Conservation (phyloP, 2,797 vertebrate genomes). For the Gymnothorax reevesii region DNA sequence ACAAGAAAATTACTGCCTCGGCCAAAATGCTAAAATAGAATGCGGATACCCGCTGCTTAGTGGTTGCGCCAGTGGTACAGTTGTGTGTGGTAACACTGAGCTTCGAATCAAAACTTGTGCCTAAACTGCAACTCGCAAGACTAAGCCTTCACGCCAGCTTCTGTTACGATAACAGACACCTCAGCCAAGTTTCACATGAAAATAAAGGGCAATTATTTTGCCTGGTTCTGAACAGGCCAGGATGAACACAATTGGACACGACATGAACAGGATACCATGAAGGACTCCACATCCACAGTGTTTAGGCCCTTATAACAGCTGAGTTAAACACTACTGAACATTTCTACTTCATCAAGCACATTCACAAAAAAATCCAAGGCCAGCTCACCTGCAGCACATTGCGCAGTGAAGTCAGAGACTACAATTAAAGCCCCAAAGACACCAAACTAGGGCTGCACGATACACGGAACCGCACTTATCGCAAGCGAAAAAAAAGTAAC, state of each 20-base stretch:
- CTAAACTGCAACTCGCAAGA: not conserved
- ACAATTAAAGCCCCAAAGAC: not conserved
- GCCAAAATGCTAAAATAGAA: not conserved
- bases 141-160: not conserved
- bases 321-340: not conserved
- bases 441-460: too few species aligned
- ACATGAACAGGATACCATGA: not conserved
- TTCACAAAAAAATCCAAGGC: not conserved
- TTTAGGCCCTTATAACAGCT: not conserved
- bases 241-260: not conserved
- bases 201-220: not conserved
- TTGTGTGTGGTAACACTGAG: not conserved
- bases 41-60: not conserved
- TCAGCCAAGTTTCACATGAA: not conserved
- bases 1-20: not conserved
- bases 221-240: not conserved
- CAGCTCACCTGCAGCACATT: not conserved
- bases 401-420: not conserved
- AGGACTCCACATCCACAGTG: not conserved
- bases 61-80: not conserved
- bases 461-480: not conserved
- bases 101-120: not conserved
- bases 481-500: too few species aligned
- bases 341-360: not conserved
- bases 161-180: not conserved